Evolutionary conservation across 2,113 vertebrate genomes (phyloP), one percentile per base, ranked within the genome.

Genomic region (Varanus komodoensis): DNA sequence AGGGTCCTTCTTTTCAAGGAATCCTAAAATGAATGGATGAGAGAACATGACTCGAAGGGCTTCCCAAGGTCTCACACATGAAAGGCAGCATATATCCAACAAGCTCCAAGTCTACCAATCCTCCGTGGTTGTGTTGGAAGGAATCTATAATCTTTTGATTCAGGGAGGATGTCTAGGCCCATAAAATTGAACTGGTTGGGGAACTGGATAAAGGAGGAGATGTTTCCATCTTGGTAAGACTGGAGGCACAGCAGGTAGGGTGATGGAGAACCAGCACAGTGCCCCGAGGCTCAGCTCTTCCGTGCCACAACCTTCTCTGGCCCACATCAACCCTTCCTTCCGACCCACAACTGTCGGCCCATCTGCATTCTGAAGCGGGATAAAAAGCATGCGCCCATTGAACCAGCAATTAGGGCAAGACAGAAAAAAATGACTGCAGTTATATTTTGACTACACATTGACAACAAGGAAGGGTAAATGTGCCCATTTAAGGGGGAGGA

Each of bases 11-110:
- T 98, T 91, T 95, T 97, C 69, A 95, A 95, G 79, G 95, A 93
- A 80, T 98, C 98, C 99, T 99, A 82, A 50, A 74, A 86, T 15
- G 80, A n/a, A 14, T 34, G 0, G 27, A 54, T 88, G 77, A 82
- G 8, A 91, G 27, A 93, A 71, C n/a, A 61, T 34, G 50, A 29
- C 34, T 34, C 11, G 3, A 27, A 67, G 68, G 4, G n/a, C 19
- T 84, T 68, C 27, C 8, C 9, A 44, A 67, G 2, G 8, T 8
- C 3, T 25, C 67, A 6, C 44, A 44, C 32, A 21, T 69, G 25
- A 15, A 71, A 29, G 82, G 54, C 57, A 61, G 25, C 6, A 0
- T 67, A 83, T 11, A 38, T 44, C 34, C 19, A 44, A 2, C 1
- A 21, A 8, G 5, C 27, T 52, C 52, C 67, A 71, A 32, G 29